These are phyloP conservation scores for Diorhabda elongata DNA, from an alignment of 1,140 invertebrate genomes.

Conservation along the genomic window DNA sequence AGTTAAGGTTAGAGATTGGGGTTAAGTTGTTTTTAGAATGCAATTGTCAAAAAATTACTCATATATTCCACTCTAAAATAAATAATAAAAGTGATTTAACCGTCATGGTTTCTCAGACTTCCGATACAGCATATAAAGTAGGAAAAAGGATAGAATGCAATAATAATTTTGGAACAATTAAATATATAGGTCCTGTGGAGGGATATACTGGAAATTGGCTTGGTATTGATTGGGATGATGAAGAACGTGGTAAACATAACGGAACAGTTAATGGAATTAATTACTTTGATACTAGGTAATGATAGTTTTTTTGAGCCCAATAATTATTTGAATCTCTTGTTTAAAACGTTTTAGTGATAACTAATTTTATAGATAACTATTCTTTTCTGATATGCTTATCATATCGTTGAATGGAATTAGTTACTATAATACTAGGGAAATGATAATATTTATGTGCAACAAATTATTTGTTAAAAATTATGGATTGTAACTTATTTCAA, in stretches of 20 bases:
- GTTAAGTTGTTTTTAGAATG: neutral
- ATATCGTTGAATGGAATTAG: too few relatives aligned
- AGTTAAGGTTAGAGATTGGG: neutral
- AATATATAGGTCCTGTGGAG: constrained; percentile 52
- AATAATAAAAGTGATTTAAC: neutral
- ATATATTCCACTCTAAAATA: neutral
- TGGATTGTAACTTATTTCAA: too few relatives aligned
- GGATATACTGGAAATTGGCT: constrained; percentile 68
- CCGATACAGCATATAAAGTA: constrained; percentile 17
- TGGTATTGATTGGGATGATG: constrained; percentile 92
- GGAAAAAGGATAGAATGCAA: constrained; percentile 40
- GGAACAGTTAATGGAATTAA: constrained; percentile 73
- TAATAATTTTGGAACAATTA: constrained; percentile 48
- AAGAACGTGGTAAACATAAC: constrained; percentile 82
- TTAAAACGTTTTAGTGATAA: too few relatives aligned
- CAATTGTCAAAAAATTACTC: constrained; percentile 3
- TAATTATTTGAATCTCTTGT: too few relatives aligned
- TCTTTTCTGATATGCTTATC: too few relatives aligned
- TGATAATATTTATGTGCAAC: too few relatives aligned
- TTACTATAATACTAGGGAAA: too few relatives aligned
- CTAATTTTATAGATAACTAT: too few relatives aligned
- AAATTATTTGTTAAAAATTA: too few relatives aligned
- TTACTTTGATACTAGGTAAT: constrained; percentile 78
- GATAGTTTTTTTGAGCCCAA: neutral
- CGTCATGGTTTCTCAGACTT: constrained; percentile 4